These are phyloP conservation scores for Hyles euphorbiae DNA, from an alignment of 1,140 invertebrate species.

Conservation along the genomic window DNA sequence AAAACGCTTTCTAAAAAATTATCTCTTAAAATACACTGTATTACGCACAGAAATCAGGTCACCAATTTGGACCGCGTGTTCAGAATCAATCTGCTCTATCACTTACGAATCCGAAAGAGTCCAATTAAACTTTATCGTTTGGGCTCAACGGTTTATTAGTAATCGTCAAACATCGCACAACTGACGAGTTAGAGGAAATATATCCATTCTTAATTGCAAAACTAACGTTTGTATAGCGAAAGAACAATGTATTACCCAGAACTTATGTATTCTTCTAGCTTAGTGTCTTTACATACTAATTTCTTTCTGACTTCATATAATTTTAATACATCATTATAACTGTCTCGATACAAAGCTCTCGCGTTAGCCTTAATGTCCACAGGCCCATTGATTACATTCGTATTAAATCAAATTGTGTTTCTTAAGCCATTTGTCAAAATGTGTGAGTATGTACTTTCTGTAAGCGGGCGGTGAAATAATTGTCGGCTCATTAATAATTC, in stretches of 20 bases:
- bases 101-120: slow-evolving; percentile 19
- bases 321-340: too few species aligned
- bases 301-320: too few species aligned
- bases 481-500: slow-evolving; percentile 25
- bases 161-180: neutral
- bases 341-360: too few species aligned
- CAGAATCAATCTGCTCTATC: slow-evolving; percentile 16
- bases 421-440: slow-evolving; percentile 16
- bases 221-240: too few species aligned
- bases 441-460: slow-evolving; percentile 18
- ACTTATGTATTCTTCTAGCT: too few species aligned
- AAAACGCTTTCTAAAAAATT: slow-evolving; percentile 9
- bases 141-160: slow-evolving; percentile 2
- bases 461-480: slow-evolving; percentile 11
- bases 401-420: slow-evolving; percentile 4
- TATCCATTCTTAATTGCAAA: too few species aligned
- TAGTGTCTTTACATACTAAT: too few species aligned
- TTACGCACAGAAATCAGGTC: slow-evolving; percentile 5
- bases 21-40: slow-evolving; percentile 7
- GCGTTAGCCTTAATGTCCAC: neutral
- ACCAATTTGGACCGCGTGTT: slow-evolving; percentile 7
- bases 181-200: too few species aligned
- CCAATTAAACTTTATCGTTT: slow-evolving; percentile 28
- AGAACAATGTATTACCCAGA: too few species aligned
- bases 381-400: neutral